Conservation (phyloP, 2,888 invertebrate genomes). For the Thereva unica region DNA sequence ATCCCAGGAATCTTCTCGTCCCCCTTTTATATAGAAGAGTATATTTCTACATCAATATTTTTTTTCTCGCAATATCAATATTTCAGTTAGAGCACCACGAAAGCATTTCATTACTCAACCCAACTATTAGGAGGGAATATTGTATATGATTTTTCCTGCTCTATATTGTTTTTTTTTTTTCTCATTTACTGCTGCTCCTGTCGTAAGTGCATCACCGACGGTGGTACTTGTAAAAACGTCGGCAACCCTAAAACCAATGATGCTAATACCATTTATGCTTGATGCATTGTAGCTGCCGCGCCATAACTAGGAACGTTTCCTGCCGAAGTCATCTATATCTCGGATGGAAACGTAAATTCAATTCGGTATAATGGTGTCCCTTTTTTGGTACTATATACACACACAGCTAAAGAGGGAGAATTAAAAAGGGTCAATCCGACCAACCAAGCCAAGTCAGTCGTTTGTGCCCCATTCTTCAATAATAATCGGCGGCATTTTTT, state of each 20-base stretch:
- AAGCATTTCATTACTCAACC: slow-evolving; percentile 26
- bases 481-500: slow-evolving; percentile 14
- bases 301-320: slow-evolving; percentile 16
- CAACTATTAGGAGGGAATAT: slow-evolving; percentile 30
- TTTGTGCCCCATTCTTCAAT: slow-evolving; percentile 23
- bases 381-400: not conserved
- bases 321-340: not conserved
- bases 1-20: slow-evolving; percentile 14
- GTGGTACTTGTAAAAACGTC: slow-evolving; percentile 5
- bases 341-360: no score
- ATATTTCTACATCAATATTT: slow-evolving; percentile 7
- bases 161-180: slow-evolving; percentile 9
- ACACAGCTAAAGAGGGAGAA: not conserved
- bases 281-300: slow-evolving; percentile 8
- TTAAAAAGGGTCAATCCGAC: not conserved
- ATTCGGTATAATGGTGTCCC: no score
- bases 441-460: slow-evolving; percentile 12
- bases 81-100: slow-evolving; percentile 26
- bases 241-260: slow-evolving; percentile 20
- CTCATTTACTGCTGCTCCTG: slow-evolving; percentile 9
- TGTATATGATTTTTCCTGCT: slow-evolving; percentile 29
- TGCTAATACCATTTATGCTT: slow-evolving; percentile 18
- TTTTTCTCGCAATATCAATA: slow-evolving; percentile 26
- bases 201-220: not conserved
- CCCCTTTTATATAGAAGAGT: slow-evolving; percentile 3